A percentile compares a stretch with the other conserved stretches of the same genome.
Evolutionary conservation across 1,140 invertebrate species (phyloP).

Genomic region (Zaprionus vittiger): DNA sequence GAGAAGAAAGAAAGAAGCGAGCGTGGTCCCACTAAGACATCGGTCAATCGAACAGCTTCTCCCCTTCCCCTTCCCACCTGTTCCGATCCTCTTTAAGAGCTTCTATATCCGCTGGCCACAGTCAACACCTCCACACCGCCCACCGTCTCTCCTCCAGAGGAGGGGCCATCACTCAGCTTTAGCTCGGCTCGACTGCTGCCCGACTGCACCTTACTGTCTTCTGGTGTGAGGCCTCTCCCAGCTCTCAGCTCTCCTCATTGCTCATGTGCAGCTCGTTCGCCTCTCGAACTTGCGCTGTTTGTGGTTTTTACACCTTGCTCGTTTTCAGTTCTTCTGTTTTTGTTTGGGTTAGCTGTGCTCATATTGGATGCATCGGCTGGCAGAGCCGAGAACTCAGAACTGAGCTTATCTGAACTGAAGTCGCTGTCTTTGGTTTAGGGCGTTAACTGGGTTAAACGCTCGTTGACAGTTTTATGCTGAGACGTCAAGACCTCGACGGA

Average conservation of each 20-base stretch:
- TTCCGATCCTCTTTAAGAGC: constrained; percentile 10
- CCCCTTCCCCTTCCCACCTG: not conserved
- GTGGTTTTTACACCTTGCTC: constrained; percentile 75
- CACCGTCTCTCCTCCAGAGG: constrained; percentile 41
- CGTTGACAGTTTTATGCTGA: constrained; percentile 77
- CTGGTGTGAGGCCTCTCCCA: constrained; percentile 46
- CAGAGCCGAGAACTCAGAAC: constrained; percentile 4
- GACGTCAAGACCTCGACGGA: constrained; percentile 30
- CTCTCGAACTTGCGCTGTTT: constrained; percentile 31
- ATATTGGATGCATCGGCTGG: constrained; percentile 47
- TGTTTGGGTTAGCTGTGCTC: constrained; percentile 34
- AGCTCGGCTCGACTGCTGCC: constrained; percentile 19
- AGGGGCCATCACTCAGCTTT: constrained; percentile 70
- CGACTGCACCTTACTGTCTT: constrained; percentile 43
- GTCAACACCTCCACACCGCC: constrained; percentile 69
- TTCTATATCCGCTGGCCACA: constrained; percentile 70
- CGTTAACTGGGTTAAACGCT: constrained; percentile 80
- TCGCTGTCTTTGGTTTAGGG: constrained; percentile 64
- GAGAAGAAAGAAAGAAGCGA: constrained; percentile 19
- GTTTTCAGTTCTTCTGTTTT: constrained; percentile 34
- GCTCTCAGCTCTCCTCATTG: constrained; percentile 36
- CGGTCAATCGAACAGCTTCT: constrained; percentile 59
- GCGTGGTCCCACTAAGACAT: constrained; percentile 58
- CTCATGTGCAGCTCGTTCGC: constrained; percentile 30
- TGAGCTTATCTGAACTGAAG: constrained; percentile 18